Evolutionary conservation across 1,140 invertebrate genomes (phyloP).

Genomic region (Lithobius niger): DNA sequence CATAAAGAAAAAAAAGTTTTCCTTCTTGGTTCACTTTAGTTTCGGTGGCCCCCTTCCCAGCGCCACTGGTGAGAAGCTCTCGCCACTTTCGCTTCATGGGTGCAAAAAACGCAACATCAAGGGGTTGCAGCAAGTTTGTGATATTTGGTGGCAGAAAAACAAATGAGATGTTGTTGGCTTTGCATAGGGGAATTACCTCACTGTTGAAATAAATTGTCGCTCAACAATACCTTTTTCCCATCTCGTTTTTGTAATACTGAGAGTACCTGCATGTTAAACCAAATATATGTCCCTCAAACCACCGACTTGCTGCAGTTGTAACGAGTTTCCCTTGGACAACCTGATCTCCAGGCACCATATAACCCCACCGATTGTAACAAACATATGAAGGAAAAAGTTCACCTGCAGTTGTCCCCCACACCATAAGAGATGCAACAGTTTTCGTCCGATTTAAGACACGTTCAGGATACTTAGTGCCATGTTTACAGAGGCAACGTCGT

Average conservation of each 20-base stretch:
- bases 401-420: conserved; percentile 24
- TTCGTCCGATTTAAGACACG: conserved; percentile 25
- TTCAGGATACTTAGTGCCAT: conserved; percentile 27
- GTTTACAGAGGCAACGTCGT: conserved; percentile 22
- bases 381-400: conserved; percentile 21
- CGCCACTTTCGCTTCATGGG: conserved; percentile 27
- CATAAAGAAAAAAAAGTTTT: no score
- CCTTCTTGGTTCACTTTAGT: no score
- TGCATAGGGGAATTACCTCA: conserved; percentile 7
- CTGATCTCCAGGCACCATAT: conserved; percentile 19
- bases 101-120: conserved; percentile 29
- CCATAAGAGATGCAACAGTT: conserved; percentile 27
- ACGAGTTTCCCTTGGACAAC: conserved; percentile 14
- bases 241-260: conserved; percentile 7
- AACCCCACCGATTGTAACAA: conserved; percentile 20
- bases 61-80: no score
- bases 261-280: conserved; percentile 15
- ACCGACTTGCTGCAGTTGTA: conserved; percentile 20
- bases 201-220: conserved; percentile 18
- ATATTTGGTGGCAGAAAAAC: conserved; percentile 24
- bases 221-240: conserved; percentile 16
- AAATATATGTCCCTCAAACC: conserved; percentile 21
- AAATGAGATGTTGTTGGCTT: conserved; percentile 16
- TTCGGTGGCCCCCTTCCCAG: no score
- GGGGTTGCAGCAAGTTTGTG: conserved; percentile 33